Evolutionary conservation across 2,113 vertebrate genomes (phyloP).

Genomic region (Saiga tatarica): DNA sequence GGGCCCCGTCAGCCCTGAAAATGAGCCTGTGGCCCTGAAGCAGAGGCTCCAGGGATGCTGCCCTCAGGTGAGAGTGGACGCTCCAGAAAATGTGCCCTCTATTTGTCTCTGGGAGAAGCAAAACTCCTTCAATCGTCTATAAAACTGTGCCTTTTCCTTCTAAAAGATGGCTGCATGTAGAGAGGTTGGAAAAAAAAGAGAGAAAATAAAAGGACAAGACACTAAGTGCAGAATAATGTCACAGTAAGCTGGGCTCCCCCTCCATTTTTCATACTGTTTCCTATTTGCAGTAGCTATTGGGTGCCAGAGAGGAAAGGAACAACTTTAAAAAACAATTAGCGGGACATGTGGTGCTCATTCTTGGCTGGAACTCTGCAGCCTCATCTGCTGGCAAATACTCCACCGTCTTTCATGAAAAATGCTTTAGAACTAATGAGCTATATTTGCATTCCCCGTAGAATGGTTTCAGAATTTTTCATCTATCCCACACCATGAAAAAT

Average conservation of each 20-base stretch:
- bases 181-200: too few species aligned
- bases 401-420: constrained; percentile 87
- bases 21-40: not conserved
- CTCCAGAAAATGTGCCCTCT: not conserved
- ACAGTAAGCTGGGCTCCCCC: constrained; percentile 35
- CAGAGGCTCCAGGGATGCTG: not conserved
- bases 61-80: not conserved
- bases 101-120: not conserved
- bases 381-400: constrained; percentile 84
- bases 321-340: constrained; percentile 88
- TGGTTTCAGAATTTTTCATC: constrained; percentile 86
- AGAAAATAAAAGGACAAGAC: not conserved
- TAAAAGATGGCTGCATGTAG: not conserved
- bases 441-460: constrained; percentile 88
- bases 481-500: constrained; percentile 84
- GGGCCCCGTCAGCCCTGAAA: rapidly evolving
- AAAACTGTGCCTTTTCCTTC: not conserved
- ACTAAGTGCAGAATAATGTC: constrained; percentile 31
- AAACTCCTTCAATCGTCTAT: not conserved
- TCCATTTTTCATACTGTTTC: constrained; percentile 69
- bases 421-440: constrained; percentile 89
- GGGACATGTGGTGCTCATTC: constrained; percentile 82
- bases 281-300: constrained; percentile 73
- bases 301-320: constrained; percentile 78
- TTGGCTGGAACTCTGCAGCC: constrained; percentile 80